Evolutionary conservation across 2,113 vertebrate species (phyloP).

Genomic region (Nesogale talazaci): DNA sequence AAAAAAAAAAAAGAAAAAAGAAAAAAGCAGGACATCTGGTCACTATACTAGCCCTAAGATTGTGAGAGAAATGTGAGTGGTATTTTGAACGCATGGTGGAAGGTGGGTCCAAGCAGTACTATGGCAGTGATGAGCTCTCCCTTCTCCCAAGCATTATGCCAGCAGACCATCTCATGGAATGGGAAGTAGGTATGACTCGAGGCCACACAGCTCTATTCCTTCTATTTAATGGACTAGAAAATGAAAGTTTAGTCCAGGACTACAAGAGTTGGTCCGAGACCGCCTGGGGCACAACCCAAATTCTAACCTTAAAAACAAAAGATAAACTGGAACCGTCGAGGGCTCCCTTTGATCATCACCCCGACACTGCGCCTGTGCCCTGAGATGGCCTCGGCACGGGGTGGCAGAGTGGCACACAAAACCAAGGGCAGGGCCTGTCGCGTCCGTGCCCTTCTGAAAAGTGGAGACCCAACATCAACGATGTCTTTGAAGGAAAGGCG

Average conservation of each 20-base stretch:
- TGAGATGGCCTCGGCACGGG: not conserved
- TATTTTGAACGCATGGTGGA: not conserved
- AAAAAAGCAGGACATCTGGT: too few relatives aligned
- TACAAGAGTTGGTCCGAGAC: not conserved
- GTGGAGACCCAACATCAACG: not conserved
- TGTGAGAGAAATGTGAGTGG: not conserved
- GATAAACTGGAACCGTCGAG: not conserved
- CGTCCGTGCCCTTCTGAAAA: not conserved
- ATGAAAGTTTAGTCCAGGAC: not conserved
- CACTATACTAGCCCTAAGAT: not conserved
- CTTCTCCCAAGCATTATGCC: not conserved
- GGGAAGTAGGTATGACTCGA: not conserved
- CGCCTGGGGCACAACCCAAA: not conserved
- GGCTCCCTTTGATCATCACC: not conserved
- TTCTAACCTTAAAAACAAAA: not conserved
- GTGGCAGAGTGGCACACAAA: not conserved
- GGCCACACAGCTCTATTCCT: not conserved
- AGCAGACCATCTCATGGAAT: not conserved
- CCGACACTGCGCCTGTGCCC: not conserved
- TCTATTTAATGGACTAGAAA: not conserved
- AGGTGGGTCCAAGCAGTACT: not conserved
- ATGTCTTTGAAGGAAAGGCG: not conserved
- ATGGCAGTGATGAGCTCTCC: not conserved
- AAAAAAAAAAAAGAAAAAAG: too few relatives aligned
- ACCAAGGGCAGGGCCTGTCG: not conserved